Percentiles rank a stretch among this genome's conserved stretches.
Evolutionary conservation across 2,888 invertebrate species (phyloP).

Genomic region (Chymomyza caudatula): DNA sequence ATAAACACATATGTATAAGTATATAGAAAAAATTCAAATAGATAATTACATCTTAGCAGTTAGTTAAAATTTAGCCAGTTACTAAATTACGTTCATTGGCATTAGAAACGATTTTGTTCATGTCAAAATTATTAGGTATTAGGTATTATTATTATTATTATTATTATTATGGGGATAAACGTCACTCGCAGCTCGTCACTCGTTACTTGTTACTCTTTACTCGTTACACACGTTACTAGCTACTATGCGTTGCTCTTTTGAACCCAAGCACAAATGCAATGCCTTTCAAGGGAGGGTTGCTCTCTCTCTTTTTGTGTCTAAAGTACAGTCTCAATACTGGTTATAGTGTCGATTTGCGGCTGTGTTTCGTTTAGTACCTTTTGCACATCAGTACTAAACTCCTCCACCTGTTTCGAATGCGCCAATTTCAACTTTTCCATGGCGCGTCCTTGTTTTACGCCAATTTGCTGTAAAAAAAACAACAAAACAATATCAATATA

Average conservation of each 20-base stretch:
- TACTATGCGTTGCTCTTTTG: constrained; percentile 15
- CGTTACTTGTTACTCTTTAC: constrained; percentile 16
- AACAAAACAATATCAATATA: constrained; percentile 23
- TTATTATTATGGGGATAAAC: not conserved
- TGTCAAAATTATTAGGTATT: constrained; percentile 26
- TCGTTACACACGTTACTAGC: constrained; percentile 17
- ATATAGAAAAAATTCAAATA: constrained; percentile 46
- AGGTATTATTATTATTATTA: not conserved
- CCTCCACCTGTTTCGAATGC: constrained; percentile 95
- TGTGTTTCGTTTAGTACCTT: constrained; percentile 81
- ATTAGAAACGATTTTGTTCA: constrained; percentile 20
- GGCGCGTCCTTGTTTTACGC: constrained; percentile 93
- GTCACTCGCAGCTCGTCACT: not conserved
- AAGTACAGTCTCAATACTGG: constrained; percentile 78
- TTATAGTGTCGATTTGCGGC: constrained; percentile 68
- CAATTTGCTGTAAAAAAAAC: constrained; percentile 80
- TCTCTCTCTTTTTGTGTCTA: constrained; percentile 49
- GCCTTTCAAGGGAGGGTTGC: constrained; percentile 8
- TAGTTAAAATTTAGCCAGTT: constrained; percentile 63
- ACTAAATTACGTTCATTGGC: constrained; percentile 37
- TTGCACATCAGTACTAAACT: constrained; percentile 91
- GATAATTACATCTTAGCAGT: constrained; percentile 69
- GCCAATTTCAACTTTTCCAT: constrained; percentile 93
- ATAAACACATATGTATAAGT: constrained; percentile 16
- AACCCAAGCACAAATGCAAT: not conserved